Evolutionary conservation across 2,888 invertebrate species (phyloP), one percentile per base, ranked within the genome.

Genomic region (Drosophila parthenogenetica): DNA sequence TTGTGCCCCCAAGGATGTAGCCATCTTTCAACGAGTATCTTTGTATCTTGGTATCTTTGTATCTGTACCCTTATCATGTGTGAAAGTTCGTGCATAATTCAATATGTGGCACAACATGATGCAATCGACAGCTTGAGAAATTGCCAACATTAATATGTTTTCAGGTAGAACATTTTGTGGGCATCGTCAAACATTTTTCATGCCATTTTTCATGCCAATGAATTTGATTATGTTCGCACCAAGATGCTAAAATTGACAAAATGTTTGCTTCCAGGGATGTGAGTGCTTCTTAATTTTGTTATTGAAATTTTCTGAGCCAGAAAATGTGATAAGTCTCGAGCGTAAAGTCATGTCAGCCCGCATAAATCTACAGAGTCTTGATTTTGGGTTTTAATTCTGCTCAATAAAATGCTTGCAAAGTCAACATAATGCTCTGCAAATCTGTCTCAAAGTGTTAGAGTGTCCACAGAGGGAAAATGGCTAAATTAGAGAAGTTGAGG

Each of bases 81-180:
- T 19, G 25, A 49, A 42, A 55, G 53, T 49, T 76, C 42, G 46
- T 79, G 79, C 87, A 81, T 83, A 79, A 83, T 87, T 87, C 72
- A 83, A 83, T 84, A 66, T 73, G 61, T 69, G 69, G 58, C 57
- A 57, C 55, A 73, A 53, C 22, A 35, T 60, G 66, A 63, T 81
- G 80, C 82, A 87, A 85, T 85, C 76, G 85, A 84, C 87, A 87
- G 85, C 69, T 82, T 74, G 70, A 62, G 68, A 81, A 78, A 87
- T 75, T 76, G 75, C 67, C 67, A 68, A 69, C 73, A 65, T 77
- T 63, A 78, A 79, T 65, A 66, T 70, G 70, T 71, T 70, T 69
- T 61, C 73, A 73, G 68, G 77, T 73, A 46, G 68, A 64, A 79
- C 68, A 79, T 69, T 69, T 51, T 40, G 29, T 29, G 29, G 64